phyloP scores from a whole-genome alignment of 2,797 vertebrate species.

The Hydrocynus forskahlii region DNA sequence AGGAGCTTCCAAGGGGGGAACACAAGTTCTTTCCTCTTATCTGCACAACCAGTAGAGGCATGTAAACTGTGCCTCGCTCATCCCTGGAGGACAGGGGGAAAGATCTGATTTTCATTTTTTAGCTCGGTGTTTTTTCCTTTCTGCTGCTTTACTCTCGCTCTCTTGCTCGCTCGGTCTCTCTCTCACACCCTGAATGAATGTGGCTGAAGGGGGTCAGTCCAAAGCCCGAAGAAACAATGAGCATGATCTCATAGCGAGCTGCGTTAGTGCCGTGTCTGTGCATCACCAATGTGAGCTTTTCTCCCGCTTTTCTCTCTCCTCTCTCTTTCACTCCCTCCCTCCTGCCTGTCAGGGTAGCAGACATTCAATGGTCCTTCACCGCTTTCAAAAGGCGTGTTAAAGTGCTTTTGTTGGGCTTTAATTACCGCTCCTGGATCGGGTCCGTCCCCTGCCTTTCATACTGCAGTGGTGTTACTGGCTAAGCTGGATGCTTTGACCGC shows the following conservation, averaged over 20 bases:
- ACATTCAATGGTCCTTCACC: constrained; percentile 53
- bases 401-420: constrained; percentile 54
- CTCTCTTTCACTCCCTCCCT: constrained; percentile 42
- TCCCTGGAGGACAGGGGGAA: constrained; percentile 8
- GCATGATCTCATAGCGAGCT: constrained; percentile 49
- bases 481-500: constrained; percentile 20
- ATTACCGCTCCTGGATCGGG: constrained; percentile 54
- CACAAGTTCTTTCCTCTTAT: not conserved
- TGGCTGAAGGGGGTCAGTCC: constrained; percentile 31
- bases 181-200: constrained; percentile 43
- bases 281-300: constrained; percentile 46
- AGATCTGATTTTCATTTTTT: constrained; percentile 9
- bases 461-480: constrained; percentile 8
- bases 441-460: constrained; percentile 26
- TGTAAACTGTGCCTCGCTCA: not conserved
- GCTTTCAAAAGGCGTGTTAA: constrained; percentile 55
- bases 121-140: constrained; percentile 19
- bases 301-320: constrained; percentile 23
- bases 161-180: constrained; percentile 8
- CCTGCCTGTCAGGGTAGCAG: constrained; percentile 40
- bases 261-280: constrained; percentile 20
- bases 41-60: not conserved
- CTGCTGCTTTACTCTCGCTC: constrained; percentile 5
- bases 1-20: constrained; percentile 1
- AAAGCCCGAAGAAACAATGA: constrained; percentile 46